Percentiles rank a stretch among this genome's conserved stretches.
Evolutionary conservation across 2,113 vertebrate species (phyloP).

Genomic region (Neoarius graeffei): DNA sequence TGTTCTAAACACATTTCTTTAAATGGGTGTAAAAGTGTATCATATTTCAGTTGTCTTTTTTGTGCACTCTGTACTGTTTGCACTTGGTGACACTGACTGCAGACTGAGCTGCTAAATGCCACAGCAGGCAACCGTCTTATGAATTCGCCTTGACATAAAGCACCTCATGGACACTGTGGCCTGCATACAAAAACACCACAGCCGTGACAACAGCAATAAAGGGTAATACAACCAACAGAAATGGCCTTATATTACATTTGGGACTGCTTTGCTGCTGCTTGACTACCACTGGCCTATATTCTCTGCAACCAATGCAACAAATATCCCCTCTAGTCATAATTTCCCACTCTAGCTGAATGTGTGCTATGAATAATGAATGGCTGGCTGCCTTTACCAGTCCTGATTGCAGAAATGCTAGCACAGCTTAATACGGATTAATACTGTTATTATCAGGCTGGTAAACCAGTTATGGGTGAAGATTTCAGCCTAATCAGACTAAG

Average conservation of each 20-base stretch:
- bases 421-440: conserved; percentile 12
- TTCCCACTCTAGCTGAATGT: conserved; percentile 18
- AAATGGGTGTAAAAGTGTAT: conserved; percentile 1
- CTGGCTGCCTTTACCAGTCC: conserved; percentile 12
- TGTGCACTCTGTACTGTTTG: conserved; percentile 13
- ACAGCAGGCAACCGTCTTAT: conserved; percentile 35
- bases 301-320: conserved; percentile 29
- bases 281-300: conserved; percentile 16
- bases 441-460: conserved; percentile 27
- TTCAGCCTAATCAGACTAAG: not conserved
- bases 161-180: conserved; percentile 9
- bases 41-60: not conserved
- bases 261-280: conserved; percentile 5
- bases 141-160: conserved; percentile 35
- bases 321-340: conserved; percentile 31
- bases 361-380: conserved; percentile 44
- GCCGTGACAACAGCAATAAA: conserved; percentile 9
- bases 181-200: conserved; percentile 35
- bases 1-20: not conserved
- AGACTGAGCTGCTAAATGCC: conserved; percentile 42
- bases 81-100: conserved; percentile 43
- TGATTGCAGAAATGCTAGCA: conserved; percentile 35
- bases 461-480: conserved; percentile 18
- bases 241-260: not conserved
- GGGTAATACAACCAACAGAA: not conserved